Base-by-base conservation (phyloP, 2,888 invertebrate species). In the Trichogramma evanescens region DNA sequence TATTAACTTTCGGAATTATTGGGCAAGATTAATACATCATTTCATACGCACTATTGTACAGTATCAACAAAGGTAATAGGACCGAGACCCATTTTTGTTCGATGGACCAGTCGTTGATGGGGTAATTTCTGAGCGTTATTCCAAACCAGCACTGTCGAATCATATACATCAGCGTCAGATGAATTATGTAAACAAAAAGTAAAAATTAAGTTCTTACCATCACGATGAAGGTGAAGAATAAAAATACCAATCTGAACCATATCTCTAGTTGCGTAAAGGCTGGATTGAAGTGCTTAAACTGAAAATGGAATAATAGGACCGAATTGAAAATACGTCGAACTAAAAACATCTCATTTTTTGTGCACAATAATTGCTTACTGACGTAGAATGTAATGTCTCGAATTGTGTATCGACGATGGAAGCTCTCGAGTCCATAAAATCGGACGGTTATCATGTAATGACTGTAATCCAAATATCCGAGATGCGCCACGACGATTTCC, bases 251-350 rank as follows among this genome's bases (percentile, higher is more conserved):
- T 68, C 97, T 83, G 76, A 97, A 95, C 94, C 96, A 97, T 64
- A 97, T 93, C 81, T 97, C 96, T 75, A 97, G 89, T 81, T 95
- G 94, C 42, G 96, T 96, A 75, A 96, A 98, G 7, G 90, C 90
- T 52, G 95, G 93, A 79, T 95, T 96, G 80, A 95, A 97, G 4
- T 91, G 94, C 80, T 95, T 95, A 76, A 95, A 95, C 96, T 96
- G 83, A 62, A 86, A n/a, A 38, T 42, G 9, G 45, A 10, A 43
- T 26, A 48, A 6, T 42, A 66, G 65, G 65, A 56, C 59, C 56
- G 42, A 26, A 39, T 62, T 56, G n/a, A 6, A 38, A 56, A 13
- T 55, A 52, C 45, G 49, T 40, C 10, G 38, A 61, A 64, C 55
- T 46, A 49, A 9, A 45, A 48, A 5, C 10, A 46, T 58, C 26